A percentile compares a stretch with the other conserved stretches of the same genome.
Conservation (phyloP, 1,140 invertebrate species). For the Teleopsis dalmanni region DNA sequence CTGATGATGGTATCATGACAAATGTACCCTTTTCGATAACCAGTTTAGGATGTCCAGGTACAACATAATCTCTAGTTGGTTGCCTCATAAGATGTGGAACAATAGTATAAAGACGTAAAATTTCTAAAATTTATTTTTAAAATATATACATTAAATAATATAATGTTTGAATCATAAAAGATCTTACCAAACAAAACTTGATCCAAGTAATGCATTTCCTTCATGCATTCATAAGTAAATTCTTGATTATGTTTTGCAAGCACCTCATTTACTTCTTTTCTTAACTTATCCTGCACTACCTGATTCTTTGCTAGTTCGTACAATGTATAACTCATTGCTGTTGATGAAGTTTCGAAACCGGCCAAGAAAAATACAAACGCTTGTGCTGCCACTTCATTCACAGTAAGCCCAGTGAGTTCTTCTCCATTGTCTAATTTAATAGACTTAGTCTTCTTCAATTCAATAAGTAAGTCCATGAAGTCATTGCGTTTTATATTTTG, state of each 20-base stretch:
- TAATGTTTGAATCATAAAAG: background rate
- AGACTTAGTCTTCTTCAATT: constrained; percentile 23
- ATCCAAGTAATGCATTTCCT: constrained; percentile 36
- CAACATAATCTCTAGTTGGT: constrained; percentile 38
- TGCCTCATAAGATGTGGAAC: constrained; percentile 46
- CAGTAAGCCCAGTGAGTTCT: constrained; percentile 18
- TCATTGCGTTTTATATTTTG: constrained; percentile 41
- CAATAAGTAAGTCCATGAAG: constrained; percentile 44
- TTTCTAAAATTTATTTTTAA: constrained; percentile 19
- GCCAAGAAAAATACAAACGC: constrained; percentile 36
- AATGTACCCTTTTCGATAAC: constrained; percentile 34
- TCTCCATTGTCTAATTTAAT: constrained; percentile 22
- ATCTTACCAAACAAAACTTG: constrained; percentile 38
- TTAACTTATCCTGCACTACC: constrained; percentile 45
- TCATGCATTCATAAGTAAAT: constrained; percentile 37
- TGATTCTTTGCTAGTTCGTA: constrained; percentile 43
- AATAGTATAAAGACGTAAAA: constrained; percentile 29
- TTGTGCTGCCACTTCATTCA: constrained; percentile 37
- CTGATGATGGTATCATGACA: constrained; percentile 49
- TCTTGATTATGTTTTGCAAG: constrained; percentile 17
- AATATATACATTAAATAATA: background rate
- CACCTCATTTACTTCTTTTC: constrained; percentile 45
- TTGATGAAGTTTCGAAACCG: constrained; percentile 39
- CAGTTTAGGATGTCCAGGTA: constrained; percentile 37
- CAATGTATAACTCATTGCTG: constrained; percentile 44